phyloP scores from a whole-genome alignment of 2,113 vertebrate genomes.

The Odocoileus hemionus region DNA sequence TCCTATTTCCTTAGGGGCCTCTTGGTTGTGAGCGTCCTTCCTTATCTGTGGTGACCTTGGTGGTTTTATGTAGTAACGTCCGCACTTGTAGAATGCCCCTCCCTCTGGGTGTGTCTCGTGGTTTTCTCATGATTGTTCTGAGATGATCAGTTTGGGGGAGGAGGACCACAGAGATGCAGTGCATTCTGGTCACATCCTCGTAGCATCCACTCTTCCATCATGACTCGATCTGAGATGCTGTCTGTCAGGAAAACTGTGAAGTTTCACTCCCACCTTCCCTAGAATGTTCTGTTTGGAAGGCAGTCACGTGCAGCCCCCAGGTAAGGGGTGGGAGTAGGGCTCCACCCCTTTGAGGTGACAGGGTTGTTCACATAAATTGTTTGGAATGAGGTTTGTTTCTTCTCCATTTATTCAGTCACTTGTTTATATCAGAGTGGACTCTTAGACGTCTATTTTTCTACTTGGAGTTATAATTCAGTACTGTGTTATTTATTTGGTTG shows the following conservation, averaged over 20 bases:
- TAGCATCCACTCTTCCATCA: neutral
- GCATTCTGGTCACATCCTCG: neutral
- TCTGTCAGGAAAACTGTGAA: neutral
- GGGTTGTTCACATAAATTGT: neutral
- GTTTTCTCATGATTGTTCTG: neutral
- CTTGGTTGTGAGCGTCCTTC: neutral
- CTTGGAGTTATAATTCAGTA: neutral
- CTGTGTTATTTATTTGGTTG: neutral
- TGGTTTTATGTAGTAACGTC: neutral
- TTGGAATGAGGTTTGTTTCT: neutral
- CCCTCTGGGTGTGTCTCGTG: neutral
- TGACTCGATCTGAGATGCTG: neutral
- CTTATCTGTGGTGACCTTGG: neutral
- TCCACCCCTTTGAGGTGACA: neutral
- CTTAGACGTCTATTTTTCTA: neutral
- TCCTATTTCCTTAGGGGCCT: neutral
- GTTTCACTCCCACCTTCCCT: neutral
- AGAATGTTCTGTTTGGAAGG: neutral
- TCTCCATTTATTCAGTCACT: neutral
- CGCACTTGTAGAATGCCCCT: neutral
- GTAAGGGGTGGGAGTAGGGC: neutral
- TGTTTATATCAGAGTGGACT: neutral
- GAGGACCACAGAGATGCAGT: neutral
- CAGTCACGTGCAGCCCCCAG: neutral
- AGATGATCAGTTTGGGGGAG: neutral